A percentile compares a stretch with the other conserved stretches of the same genome.
phyloP scores from a whole-genome alignment of 1,140 invertebrate species.

The Parapsyche elsis region DNA sequence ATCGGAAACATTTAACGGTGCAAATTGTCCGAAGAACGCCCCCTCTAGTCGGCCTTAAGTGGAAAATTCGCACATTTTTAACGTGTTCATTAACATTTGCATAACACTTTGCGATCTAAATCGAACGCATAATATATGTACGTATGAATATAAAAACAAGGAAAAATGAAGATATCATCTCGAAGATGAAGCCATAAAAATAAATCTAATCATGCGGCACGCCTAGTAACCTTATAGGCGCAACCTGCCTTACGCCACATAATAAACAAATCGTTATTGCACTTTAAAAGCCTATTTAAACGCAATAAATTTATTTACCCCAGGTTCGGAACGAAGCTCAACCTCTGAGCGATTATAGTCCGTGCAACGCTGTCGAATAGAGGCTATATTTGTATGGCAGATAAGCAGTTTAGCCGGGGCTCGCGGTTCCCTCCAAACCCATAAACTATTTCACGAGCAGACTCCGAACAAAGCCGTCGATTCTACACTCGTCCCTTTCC shows the following conservation, averaged over 20 bases:
- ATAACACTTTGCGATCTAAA: no score
- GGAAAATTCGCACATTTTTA: no score
- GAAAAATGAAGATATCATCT: slow-evolving; percentile 5
- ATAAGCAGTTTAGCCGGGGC: slow-evolving; percentile 15
- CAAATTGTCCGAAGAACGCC: no score
- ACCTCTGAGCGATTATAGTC: slow-evolving; percentile 51
- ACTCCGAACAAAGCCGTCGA: slow-evolving; percentile 2
- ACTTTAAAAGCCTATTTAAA: slow-evolving; percentile 69
- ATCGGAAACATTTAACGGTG: no score
- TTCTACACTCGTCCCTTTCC: slow-evolving; percentile 38
- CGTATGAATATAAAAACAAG: not conserved
- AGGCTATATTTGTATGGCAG: slow-evolving; percentile 55
- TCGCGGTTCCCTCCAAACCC: slow-evolving; percentile 49
- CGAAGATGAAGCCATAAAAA: slow-evolving; percentile 52
- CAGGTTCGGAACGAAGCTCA: slow-evolving; percentile 11
- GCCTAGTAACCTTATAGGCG: slow-evolving; percentile 39
- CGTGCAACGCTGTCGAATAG: slow-evolving; percentile 42
- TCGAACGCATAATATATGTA: not conserved
- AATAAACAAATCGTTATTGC: slow-evolving; percentile 68
- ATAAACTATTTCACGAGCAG: slow-evolving; percentile 52
- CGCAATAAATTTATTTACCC: slow-evolving; percentile 62
- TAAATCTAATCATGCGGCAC: slow-evolving; percentile 52
- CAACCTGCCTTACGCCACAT: slow-evolving; percentile 46
- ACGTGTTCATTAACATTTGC: no score
- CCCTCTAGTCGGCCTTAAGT: no score